Evolutionary conservation across 2,113 vertebrate species (phyloP).

Genomic region (Myocastor coypus): DNA sequence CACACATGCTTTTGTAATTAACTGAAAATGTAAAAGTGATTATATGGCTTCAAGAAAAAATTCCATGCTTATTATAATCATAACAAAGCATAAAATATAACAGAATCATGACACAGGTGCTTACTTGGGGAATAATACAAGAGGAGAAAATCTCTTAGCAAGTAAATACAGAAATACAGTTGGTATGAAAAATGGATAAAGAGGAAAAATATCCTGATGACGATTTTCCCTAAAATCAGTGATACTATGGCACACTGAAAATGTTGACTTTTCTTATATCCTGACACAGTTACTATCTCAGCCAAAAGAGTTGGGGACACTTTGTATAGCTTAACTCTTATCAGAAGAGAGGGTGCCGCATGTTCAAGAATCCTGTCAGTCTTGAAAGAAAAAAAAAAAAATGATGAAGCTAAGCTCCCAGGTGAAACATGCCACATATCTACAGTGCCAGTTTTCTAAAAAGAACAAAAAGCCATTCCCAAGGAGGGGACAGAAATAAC

Average conservation of each 20-base stretch:
- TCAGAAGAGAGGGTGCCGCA: rapidly evolving
- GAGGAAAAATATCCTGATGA: neutral
- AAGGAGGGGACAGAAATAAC: neutral
- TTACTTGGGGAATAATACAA: neutral
- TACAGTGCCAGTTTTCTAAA: neutral
- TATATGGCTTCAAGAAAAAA: slow-evolving; percentile 41
- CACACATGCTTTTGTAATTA: neutral
- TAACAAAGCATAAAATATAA: neutral
- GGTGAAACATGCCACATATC: neutral
- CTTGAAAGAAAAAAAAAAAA: neutral
- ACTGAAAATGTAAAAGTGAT: slow-evolving; percentile 27
- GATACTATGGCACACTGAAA: neutral
- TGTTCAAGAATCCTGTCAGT: neutral
- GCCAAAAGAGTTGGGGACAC: neutral
- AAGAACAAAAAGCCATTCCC: neutral
- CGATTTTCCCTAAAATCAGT: neutral
- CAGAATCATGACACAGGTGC: neutral
- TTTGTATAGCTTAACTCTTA: neutral
- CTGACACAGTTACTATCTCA: neutral
- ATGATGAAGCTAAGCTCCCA: neutral
- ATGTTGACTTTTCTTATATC: neutral
- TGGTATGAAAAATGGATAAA: neutral
- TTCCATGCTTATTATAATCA: neutral
- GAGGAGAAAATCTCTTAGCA: neutral
- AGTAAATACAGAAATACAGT: neutral